Conservation (phyloP, 2,888 invertebrate genomes). For the Tetranychus truncatus region DNA sequence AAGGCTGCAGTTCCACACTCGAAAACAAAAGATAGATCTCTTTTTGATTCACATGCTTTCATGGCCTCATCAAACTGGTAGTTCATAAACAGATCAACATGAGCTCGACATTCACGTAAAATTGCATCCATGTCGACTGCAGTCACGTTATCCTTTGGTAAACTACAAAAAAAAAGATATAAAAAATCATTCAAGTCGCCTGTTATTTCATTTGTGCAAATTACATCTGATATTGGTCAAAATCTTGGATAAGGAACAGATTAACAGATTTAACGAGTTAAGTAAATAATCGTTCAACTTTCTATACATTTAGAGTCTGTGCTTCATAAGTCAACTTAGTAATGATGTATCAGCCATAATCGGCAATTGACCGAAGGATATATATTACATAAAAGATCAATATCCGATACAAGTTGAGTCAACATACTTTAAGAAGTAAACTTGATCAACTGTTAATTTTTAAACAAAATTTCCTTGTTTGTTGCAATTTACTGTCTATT, state of each 20-base stretch:
- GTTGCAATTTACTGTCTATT: no score
- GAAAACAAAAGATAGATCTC: background rate
- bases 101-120: conserved; percentile 1
- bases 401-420: background rate
- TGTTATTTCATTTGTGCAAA: no score
- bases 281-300: background rate
- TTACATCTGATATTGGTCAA: no score
- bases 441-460: no score
- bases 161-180: background rate
- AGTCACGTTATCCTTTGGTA: background rate
- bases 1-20: background rate
- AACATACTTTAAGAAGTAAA: no score
- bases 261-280: background rate
- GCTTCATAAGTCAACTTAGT: background rate
- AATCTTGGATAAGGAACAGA: no score
- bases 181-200: no score
- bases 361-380: background rate
- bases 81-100: background rate
- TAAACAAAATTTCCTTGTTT: no score
- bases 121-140: background rate
- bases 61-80: background rate
- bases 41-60: background rate
- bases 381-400: background rate
- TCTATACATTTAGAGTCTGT: background rate
- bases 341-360: background rate